phyloP scores from a whole-genome alignment of 2,888 invertebrate genomes.

The Campoplex nolae region DNA sequence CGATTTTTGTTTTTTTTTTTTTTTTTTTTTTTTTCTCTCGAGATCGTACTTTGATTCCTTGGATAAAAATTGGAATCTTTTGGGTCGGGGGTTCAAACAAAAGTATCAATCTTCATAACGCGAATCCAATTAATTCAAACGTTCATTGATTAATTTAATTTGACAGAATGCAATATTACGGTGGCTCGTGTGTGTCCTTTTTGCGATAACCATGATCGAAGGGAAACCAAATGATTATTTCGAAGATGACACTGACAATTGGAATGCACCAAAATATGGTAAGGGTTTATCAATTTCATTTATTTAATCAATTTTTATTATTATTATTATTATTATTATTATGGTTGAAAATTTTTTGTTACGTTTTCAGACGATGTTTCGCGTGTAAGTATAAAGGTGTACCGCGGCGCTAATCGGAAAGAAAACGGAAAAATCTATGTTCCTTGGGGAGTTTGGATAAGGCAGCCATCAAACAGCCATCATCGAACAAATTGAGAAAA shows the following conservation, averaged over 20 bases:
- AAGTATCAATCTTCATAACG: not conserved
- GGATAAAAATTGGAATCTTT: too few species aligned
- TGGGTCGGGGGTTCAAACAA: too few species aligned
- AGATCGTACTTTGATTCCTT: too few species aligned
- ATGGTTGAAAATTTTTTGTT: not conserved
- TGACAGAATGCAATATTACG: conserved; percentile 32
- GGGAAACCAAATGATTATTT: conserved; percentile 9
- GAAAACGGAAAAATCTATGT: conserved; percentile 77
- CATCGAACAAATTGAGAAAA: not conserved
- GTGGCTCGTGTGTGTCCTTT: conserved; percentile 33
- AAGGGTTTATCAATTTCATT: conserved; percentile 3
- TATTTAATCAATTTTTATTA: not conserved
- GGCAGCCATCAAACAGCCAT: conserved; percentile 75
- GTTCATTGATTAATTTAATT: not conserved
- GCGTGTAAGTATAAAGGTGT: conserved; percentile 81
- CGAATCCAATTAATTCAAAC: not conserved
- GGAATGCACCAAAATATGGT: conserved; percentile 53
- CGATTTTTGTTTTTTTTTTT: too few species aligned
- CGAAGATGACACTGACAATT: conserved; percentile 48
- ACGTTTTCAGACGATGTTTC: conserved; percentile 73
- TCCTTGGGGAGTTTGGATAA: conserved; percentile 83
- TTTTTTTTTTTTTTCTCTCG: too few species aligned
- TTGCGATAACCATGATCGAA: conserved; percentile 38
- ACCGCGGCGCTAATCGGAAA: conserved; percentile 79
- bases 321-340: not conserved